Percentiles rank a stretch among this genome's conserved stretches.
These are phyloP conservation scores for Thamnophis sirtalis DNA, from an alignment of 2,113 vertebrate genomes.

Conservation along the genomic window DNA sequence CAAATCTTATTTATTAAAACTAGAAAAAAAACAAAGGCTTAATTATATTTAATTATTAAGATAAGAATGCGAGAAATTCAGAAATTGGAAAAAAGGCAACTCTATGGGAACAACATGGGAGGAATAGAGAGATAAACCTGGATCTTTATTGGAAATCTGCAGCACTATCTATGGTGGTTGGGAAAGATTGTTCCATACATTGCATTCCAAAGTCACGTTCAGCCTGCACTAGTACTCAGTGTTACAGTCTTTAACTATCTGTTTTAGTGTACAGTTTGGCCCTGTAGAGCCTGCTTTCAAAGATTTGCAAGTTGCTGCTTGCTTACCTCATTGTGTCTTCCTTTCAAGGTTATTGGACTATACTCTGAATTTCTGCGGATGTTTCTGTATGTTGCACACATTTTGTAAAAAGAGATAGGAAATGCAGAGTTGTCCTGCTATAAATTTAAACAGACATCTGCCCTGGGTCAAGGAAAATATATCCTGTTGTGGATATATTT, in stretches of 20 bases:
- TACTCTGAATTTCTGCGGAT: not conserved
- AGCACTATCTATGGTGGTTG: not conserved
- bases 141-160: not conserved
- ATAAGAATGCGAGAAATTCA: not conserved
- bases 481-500: not conserved
- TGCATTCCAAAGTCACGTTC: not conserved
- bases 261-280: not conserved
- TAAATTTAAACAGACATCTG: not conserved
- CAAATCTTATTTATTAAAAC: not conserved
- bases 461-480: not conserved
- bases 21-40: not conserved
- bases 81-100: not conserved
- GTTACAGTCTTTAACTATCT: not conserved
- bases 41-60: not conserved
- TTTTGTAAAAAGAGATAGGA: not conserved
- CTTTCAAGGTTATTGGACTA: not conserved
- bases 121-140: not conserved
- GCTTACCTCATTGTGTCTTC: not conserved
- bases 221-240: not conserved
- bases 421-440: not conserved
- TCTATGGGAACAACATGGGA: not conserved
- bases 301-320: not conserved
- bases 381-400: not conserved
- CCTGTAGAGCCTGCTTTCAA: not conserved
- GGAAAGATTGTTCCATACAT: not conserved